A percentile compares a stretch with the other conserved stretches of the same genome.
Conservation (phyloP, 1,140 invertebrate genomes). For the Brachionus plicatilis region DNA sequence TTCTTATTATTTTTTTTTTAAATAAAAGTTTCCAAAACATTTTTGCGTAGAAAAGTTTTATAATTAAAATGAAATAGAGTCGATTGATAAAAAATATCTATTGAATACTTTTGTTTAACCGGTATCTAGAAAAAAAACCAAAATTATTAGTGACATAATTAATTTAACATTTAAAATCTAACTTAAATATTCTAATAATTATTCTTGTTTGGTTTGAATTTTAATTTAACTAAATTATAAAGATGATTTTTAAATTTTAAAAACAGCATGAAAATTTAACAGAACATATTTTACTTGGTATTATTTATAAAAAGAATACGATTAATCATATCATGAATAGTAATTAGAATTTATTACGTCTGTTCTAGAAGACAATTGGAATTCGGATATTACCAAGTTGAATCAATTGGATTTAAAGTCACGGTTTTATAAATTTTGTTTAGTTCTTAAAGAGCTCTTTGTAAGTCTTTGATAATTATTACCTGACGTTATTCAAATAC, state of each 20-base stretch:
- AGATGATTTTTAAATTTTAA: neutral
- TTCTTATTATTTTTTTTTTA: neutral
- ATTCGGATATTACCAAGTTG: neutral
- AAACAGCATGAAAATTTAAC: neutral
- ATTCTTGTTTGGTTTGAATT: neutral
- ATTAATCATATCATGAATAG: neutral
- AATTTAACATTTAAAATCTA: neutral
- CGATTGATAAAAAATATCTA: too few species aligned
- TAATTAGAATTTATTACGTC: neutral
- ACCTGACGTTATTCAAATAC: neutral
- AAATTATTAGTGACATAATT: neutral
- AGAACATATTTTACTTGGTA: neutral
- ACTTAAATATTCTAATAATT: neutral
- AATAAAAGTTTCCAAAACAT: neutral
- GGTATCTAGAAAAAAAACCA: neutral
- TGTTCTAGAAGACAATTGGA: neutral
- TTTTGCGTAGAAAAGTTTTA: neutral
- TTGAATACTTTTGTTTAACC: neutral
- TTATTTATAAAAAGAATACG: neutral
- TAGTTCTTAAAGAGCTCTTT: neutral
- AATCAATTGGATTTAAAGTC: neutral
- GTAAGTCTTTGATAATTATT: neutral
- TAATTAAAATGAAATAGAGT: too few species aligned
- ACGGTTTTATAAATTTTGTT: neutral
- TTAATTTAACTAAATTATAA: neutral